Evolutionary conservation across 2,797 vertebrate species (phyloP), one percentile per base, ranked within the genome.

Genomic region (Gobio occitaniae): DNA sequence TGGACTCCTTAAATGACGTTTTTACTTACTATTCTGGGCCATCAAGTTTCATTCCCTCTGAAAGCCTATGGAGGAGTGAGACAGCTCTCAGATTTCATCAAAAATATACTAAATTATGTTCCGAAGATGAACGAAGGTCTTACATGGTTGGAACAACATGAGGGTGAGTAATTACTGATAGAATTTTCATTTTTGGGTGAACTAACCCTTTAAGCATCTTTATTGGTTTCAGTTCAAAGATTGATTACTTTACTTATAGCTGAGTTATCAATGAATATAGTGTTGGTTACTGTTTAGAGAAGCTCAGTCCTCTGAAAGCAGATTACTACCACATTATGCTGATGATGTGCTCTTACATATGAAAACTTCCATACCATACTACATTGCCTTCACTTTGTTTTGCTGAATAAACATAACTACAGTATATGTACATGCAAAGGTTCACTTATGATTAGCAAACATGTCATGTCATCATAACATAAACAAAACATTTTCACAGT

Each of bases 221-320:
- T 16, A 32, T 74, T 52, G 25, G 15, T 74, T 74, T 74, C 70
- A 29, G 47, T 72, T 72, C 8, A 29, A 6, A 72, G 25, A 16
- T 3, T 72, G 15, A 48, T 38, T 19, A 36, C 0, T 52, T 54
- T 56, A 56, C 10, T 32, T 36, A 66, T 17, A 36, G 3, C 11
- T 79, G 44, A 38, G 1, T n/a, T 3, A 16, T 11, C 47, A 54
- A 10, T 54, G 10, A 72, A 32, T n/a, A 77, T 36, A 41, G 50
- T 54, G 12, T 77, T 47, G 38, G 13, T 44, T 78, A 56, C 76
- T 11, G 56, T 78, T 78, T 77, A 77, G 15, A 19, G 38, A 78
- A 63, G 38, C 9, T 29, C 41, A 36, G 9, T 48, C 36, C n/a
- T 63, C 25, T 32, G 41, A 2, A 79, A 65, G 44, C 25, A 79